Conservation (phyloP, 2,888 invertebrate genomes). For the Callyntrura sp. region DNA sequence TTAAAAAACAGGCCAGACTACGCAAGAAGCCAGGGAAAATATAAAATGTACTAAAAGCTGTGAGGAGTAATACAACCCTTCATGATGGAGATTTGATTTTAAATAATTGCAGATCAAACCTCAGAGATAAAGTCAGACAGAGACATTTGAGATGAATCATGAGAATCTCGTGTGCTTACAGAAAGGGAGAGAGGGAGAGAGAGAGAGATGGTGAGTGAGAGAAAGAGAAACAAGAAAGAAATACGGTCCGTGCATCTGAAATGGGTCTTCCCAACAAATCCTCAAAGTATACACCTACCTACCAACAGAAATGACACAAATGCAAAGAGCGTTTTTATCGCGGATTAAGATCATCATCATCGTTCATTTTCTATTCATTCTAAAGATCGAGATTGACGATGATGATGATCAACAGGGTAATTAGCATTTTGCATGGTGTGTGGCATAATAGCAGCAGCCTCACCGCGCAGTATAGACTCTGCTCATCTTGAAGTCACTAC, state of each 20-base stretch:
- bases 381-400: slow-evolving; percentile 15
- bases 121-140: slow-evolving; percentile 59
- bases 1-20: not conserved
- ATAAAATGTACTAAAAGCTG: not conserved
- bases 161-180: slow-evolving; percentile 32
- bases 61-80: not conserved
- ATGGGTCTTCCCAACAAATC: not conserved
- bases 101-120: slow-evolving; percentile 52
- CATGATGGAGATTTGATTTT: slow-evolving; percentile 44
- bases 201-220: not conserved
- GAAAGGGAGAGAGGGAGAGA: not conserved
- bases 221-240: not conserved
- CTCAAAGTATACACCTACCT: not conserved
- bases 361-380: slow-evolving; percentile 36
- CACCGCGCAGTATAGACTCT: not conserved
- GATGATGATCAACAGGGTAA: slow-evolving; percentile 59
- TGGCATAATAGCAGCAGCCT: slow-evolving; percentile 45
- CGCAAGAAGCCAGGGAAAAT: not conserved
- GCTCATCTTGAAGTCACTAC: slow-evolving; percentile 22
- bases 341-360: slow-evolving; percentile 31
- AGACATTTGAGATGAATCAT: slow-evolving; percentile 59
- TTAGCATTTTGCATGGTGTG: slow-evolving; percentile 72
- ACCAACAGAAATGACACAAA: not conserved
- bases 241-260: not conserved
- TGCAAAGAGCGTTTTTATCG: not conserved